Evolutionary conservation across 2,113 vertebrate species (phyloP), one percentile per base, ranked within the genome.

Genomic region (Oxyura jamaicensis): DNA sequence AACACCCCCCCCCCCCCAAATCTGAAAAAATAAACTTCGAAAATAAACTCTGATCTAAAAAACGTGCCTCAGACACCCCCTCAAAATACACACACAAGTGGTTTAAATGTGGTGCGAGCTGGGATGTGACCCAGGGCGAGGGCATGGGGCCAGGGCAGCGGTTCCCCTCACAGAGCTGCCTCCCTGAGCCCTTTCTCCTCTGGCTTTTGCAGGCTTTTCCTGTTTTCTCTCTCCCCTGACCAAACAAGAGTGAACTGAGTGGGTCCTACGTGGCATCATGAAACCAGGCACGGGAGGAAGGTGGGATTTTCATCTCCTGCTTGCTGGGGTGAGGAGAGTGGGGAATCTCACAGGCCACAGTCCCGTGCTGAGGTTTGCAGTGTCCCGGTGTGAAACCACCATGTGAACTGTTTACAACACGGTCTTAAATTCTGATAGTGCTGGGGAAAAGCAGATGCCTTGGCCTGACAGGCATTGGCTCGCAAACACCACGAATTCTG

Each of bases 331-430:
- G 1, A 39, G 29, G 62, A 35, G 17, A 11, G 11, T 52, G 58
- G 23, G 58, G 23, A 13, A 16, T 31, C 77, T 63, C 15, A 1
- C 36, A 36, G 63, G 41, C 36, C 4, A 13, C 50, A 26, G 25
- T 31, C 41, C 1, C 2, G 20, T 8, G 0, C 46, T 4, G 42
- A 92, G 19, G 39, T 23, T 7, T 29, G 46, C 35, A 2, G 5
- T 0, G 5, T 60, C 13, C 6, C 28, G 3, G 20, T 15, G 2
- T 2, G 1, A 60, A 81, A 5, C 6, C 19, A 1, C n/a, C 5
- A 44, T 5, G 8, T 66, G 3, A 90, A 52, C 2, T 8, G 5
- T 74, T 44, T 55, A 11, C 2, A 21, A 20, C 0, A 0, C 28
- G 46, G 19, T 19, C 25, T 86, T 68, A 26, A 3, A 1, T n/a